These are phyloP conservation scores for Perdix hodgsoniae DNA, from an alignment of 2,797 vertebrate species.

Conservation along the genomic window DNA sequence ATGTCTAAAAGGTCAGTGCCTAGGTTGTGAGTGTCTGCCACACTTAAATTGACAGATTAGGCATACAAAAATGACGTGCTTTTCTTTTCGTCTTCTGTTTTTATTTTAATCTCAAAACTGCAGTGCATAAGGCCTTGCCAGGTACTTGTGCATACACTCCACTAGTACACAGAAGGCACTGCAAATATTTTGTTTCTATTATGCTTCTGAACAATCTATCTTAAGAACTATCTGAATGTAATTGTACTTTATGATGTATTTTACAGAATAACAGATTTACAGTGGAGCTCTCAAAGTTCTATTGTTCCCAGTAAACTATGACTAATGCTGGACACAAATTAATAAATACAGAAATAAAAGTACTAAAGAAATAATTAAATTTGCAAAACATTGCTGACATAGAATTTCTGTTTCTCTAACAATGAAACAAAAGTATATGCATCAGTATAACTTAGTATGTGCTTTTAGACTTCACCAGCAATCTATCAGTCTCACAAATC, in stretches of 20 bases:
- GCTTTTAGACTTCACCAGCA: slow-evolving; percentile 5
- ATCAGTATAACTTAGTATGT: neutral
- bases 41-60: neutral
- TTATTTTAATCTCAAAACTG: neutral
- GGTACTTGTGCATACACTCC: neutral
- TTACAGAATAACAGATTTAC: neutral
- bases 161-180: neutral
- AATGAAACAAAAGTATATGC: neutral
- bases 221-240: neutral
- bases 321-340: neutral
- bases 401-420: neutral
- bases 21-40: neutral
- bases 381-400: neutral
- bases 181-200: neutral
- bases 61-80: neutral
- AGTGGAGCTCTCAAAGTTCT: neutral
- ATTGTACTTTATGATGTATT: neutral
- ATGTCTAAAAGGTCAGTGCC: neutral
- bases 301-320: neutral
- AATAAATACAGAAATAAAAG: slow-evolving; percentile 28
- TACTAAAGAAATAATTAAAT: neutral
- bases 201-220: neutral
- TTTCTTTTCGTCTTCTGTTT: neutral
- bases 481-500: slow-evolving; percentile 22
- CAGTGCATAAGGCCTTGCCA: neutral